These are phyloP conservation scores for Gobio occitaniae DNA, from an alignment of 2,797 vertebrate genomes.

Conservation along the genomic window DNA sequence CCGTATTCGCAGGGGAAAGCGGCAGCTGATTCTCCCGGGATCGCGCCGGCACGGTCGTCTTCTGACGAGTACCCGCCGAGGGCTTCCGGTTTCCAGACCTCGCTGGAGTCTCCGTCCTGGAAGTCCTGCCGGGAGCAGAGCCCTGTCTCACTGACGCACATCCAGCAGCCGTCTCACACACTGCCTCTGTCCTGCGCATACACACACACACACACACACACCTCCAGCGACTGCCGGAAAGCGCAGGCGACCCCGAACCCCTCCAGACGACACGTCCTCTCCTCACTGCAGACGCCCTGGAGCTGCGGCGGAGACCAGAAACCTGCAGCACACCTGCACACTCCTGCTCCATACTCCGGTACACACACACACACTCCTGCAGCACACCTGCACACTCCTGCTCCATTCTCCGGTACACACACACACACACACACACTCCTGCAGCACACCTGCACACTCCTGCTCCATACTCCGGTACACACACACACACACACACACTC, in stretches of 20 bases:
- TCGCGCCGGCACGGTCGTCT: background rate
- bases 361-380: background rate
- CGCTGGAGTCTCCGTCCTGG: constrained; percentile 82
- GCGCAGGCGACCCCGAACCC: constrained; percentile 69
- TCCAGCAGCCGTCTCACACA: constrained; percentile 68
- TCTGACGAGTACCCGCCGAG: background rate
- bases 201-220: constrained; percentile 55
- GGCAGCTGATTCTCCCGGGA: background rate
- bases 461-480: too few relatives aligned
- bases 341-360: constrained; percentile 52
- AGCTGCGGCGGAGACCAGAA: constrained; percentile 70
- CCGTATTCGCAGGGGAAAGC: constrained; percentile 77
- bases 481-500: too few relatives aligned
- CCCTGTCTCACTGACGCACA: constrained; percentile 56
- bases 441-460: too few relatives aligned
- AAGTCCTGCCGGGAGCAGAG: constrained; percentile 80
- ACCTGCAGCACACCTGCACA: constrained; percentile 68
- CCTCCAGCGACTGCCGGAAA: background rate
- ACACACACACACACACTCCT: constrained; percentile 33
- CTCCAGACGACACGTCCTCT: constrained; percentile 81
- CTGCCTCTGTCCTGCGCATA: constrained; percentile 79
- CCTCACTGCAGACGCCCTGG: constrained; percentile 84
- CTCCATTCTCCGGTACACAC: constrained; percentile 49
- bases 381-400: constrained; percentile 14
- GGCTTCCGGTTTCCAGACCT: constrained; percentile 69